These are phyloP conservation scores for Dryobates pubescens DNA, from an alignment of 2,797 vertebrate species.

Conservation along the genomic window DNA sequence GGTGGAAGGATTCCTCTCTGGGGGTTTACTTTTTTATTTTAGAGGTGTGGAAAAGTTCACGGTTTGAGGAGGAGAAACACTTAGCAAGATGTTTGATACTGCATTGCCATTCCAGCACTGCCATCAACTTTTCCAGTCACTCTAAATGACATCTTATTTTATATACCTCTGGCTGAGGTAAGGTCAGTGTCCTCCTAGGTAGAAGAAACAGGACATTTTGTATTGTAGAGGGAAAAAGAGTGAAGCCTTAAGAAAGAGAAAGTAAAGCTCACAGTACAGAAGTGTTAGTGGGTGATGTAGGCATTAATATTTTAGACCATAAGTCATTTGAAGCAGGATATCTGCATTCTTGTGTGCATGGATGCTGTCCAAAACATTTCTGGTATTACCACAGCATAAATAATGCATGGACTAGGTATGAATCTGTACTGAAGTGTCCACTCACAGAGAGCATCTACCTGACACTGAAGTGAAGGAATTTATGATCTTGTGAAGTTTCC, in stretches of 20 bases:
- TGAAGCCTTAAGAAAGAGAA: neutral
- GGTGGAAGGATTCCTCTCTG: constrained; percentile 3
- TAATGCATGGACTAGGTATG: neutral
- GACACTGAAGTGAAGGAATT: neutral
- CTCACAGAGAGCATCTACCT: neutral
- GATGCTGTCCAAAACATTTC: neutral
- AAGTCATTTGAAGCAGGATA: neutral
- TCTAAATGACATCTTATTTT: neutral
- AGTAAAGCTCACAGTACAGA: neutral
- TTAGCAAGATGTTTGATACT: neutral
- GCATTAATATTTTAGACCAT: constrained; percentile 21
- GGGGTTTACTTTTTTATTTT: neutral
- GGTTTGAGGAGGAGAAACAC: neutral
- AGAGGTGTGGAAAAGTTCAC: constrained; percentile 20
- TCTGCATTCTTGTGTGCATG: neutral
- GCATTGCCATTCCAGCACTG: neutral
- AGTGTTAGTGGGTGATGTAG: neutral
- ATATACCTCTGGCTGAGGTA: neutral
- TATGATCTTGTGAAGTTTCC: neutral
- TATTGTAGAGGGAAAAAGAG: neutral
- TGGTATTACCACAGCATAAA: constrained; percentile 14
- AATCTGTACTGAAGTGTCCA: neutral
- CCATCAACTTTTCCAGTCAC: neutral
- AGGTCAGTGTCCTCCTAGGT: neutral
- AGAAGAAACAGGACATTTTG: neutral